Base-by-base conservation (phyloP, 2,797 vertebrate genomes). In the Halcyon badia region DNA sequence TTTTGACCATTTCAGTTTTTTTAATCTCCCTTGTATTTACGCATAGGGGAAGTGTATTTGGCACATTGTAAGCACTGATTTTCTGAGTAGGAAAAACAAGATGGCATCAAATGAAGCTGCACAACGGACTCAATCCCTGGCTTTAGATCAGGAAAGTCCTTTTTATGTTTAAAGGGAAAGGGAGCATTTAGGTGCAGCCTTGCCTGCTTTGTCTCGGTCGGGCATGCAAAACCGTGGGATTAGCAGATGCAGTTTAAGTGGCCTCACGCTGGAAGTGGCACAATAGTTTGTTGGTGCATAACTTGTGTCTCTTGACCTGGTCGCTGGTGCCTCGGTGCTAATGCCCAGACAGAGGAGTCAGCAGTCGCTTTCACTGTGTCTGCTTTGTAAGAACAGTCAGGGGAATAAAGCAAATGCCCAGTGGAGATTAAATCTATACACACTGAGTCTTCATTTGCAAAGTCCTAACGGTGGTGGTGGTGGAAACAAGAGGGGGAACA, bases 321-420 rank as follows among this genome's bases (percentile, higher is more conserved):
- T 90, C 0, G 3, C 52, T 68, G 90, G 68, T 91, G 94, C 85
- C 95, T 87, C 65, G 3, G 25, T 90, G 83, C 83, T 95, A 97
- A 97, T 96, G 91, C 94, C 94, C 94, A 97, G 96, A 97, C 96
- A 94, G 95, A 92, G 77, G 95, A 97, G 94, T 97, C 95, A 97
- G 96, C 96, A 95, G 77, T 92, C 92, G 91, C 81, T 95, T 96
- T 96, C 83, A 80, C 72, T 85, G 46, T 70, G 84, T 88, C 79
- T 90, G 96, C 85, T 90, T 75, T 83, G 51, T 60, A 89, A 77
- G 92, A 88, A 90, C 51, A 87, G 90, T 39, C 73, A 76, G 90
- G 49, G 65, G 68, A 95, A 97, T 92, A 96, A 95, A 95, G 77
- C 78, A 83, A 83, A 84, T 88, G 64, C 31, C 58, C 14, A 18